Conservation (phyloP, 2,113 vertebrate genomes). For the Cygnus atratus region DNA sequence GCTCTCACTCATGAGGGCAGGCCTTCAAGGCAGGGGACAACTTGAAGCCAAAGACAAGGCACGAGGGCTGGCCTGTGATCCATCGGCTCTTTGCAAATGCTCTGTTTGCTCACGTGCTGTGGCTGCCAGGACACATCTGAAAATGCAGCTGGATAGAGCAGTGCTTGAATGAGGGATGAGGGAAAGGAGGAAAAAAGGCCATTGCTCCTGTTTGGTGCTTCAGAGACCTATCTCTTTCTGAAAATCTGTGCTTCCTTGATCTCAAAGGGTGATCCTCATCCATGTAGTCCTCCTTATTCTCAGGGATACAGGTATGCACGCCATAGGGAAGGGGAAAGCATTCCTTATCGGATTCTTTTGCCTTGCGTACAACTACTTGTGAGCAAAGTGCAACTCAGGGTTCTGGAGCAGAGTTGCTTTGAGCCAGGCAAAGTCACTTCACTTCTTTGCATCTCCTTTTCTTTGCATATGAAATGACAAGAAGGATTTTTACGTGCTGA, state of each 20-base stretch:
- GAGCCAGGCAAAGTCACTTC: background rate
- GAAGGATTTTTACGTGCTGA: background rate
- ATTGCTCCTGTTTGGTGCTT: background rate
- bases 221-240: background rate
- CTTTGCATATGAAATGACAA: background rate
- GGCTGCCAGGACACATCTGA: background rate
- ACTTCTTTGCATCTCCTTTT: background rate
- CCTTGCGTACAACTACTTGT: background rate
- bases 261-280: background rate
- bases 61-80: background rate
- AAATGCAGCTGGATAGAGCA: background rate
- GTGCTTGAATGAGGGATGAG: background rate
- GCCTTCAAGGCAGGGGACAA: background rate
- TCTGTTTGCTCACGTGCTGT: background rate
- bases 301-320: background rate
- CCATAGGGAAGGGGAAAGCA: background rate
- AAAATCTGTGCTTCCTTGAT: background rate
- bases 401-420: background rate
- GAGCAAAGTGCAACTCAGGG: fast-evolving
- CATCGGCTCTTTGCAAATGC: background rate
- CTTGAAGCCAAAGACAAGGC: background rate
- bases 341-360: fast-evolving
- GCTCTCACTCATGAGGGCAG: background rate
- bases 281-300: background rate
- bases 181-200: background rate